Conservation (phyloP, 2,888 invertebrate species). For the Xestia sexstrigata region DNA sequence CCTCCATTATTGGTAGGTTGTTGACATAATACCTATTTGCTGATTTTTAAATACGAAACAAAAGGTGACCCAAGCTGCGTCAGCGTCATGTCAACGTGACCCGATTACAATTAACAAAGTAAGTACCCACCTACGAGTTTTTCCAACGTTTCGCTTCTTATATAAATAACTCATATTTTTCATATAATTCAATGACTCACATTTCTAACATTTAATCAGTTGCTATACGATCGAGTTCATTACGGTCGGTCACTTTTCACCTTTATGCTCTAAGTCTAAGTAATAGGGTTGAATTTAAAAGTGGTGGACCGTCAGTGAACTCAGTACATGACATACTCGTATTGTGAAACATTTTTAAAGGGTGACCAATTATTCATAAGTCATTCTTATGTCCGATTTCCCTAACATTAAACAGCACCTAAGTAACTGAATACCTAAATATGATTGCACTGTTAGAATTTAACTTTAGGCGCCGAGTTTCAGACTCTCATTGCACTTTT, state of each 20-base stretch:
- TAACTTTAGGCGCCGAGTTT: fast-evolving
- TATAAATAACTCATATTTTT: conserved; percentile 34
- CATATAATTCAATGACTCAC: conserved; percentile 41
- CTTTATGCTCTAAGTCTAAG: too few relatives aligned
- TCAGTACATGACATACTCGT: too few relatives aligned
- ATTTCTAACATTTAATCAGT: conserved; percentile 44
- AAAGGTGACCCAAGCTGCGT: conserved; percentile 15
- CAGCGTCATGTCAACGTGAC: conserved; percentile 25
- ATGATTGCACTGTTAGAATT: neutral
- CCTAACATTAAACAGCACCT: neutral
- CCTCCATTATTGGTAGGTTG: conserved; percentile 9
- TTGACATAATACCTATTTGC: neutral
- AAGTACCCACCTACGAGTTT: neutral
- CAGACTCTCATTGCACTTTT: neutral
- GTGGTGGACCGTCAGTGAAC: too few relatives aligned
- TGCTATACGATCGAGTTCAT: conserved; percentile 37
- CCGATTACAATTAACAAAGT: conserved; percentile 16
- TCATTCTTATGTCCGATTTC: neutral
- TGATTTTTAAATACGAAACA: conserved; percentile 21
- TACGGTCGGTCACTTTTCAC: too few relatives aligned
- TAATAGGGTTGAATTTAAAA: too few relatives aligned
- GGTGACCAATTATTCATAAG: neutral
- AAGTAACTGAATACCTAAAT: neutral
- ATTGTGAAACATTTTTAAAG: conserved; percentile 25
- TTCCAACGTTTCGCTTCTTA: conserved; percentile 23